Conservation (phyloP, 2,888 invertebrate species). For the Rotaria magnacalcarata region DNA sequence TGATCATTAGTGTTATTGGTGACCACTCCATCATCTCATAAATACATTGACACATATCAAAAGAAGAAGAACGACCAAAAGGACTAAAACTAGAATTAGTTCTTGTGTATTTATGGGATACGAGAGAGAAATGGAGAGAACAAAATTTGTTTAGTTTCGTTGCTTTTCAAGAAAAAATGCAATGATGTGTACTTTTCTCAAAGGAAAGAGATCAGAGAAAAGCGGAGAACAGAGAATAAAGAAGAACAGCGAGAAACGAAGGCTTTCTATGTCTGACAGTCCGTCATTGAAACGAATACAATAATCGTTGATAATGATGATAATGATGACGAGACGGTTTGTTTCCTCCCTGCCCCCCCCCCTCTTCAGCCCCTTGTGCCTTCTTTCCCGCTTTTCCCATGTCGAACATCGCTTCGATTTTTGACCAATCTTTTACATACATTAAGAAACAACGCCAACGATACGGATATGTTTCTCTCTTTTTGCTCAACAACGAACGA, state of each 20-base stretch:
- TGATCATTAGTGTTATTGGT: background rate
- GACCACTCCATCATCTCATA: background rate
- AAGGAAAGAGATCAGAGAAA: background rate
- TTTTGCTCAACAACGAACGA: background rate
- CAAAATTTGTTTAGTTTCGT: background rate
- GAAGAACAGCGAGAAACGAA: background rate
- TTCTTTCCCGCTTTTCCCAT: background rate
- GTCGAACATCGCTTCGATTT: background rate
- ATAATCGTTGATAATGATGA: background rate
- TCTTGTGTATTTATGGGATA: background rate
- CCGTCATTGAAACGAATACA: constrained; percentile 10
- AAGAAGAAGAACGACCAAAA: background rate
- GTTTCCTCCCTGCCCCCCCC: background rate
- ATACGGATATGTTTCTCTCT: background rate
- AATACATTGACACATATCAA: background rate
- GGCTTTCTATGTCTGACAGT: background rate
- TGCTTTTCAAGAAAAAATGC: background rate
- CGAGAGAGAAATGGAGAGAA: background rate
- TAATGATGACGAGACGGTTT: background rate
- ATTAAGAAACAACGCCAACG: background rate
- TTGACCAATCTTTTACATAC: background rate
- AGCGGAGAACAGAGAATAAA: background rate
- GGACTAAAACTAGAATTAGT: background rate
- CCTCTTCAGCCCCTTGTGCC: background rate
- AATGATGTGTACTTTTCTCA: background rate